These are phyloP conservation scores for Ophioninae sp. DNA, from an alignment of 2,888 invertebrate genomes.

Conservation along the genomic window DNA sequence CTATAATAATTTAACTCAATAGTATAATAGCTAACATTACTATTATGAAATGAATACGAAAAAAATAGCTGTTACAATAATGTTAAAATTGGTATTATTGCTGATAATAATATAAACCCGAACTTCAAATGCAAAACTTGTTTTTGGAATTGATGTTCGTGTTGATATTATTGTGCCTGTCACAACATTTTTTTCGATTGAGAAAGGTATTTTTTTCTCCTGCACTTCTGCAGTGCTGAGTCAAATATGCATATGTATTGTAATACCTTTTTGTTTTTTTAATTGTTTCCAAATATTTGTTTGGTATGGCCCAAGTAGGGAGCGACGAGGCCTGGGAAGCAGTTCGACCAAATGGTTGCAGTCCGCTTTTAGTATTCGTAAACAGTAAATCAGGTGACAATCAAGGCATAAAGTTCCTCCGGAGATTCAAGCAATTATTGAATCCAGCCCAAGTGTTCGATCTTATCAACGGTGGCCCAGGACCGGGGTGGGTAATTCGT, in stretches of 20 bases:
- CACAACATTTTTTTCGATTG: no score
- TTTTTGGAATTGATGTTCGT: no score
- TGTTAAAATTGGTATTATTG: no score
- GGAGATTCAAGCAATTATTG: constrained; percentile 95
- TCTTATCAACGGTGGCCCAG: constrained; percentile 91
- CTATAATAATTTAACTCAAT: no score
- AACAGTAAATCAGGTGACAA: constrained; percentile 99
- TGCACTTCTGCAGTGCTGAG: background rate
- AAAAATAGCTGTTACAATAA: no score
- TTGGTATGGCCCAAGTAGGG: constrained; percentile 66
- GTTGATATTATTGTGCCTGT: no score
- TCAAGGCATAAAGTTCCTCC: constrained; percentile 97
- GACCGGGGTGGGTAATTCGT: constrained; percentile 87
- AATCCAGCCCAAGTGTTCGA: constrained; percentile 99
- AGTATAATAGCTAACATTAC: no score
- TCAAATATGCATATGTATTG: constrained; percentile 17
- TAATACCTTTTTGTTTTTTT: constrained; percentile 17
- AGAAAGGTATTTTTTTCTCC: background rate
- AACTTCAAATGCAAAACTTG: no score
- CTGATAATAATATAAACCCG: no score
- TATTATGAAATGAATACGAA: no score
- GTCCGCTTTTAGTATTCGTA: constrained; percentile 96
- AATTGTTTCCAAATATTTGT: background rate
- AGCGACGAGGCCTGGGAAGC: constrained; percentile 97
- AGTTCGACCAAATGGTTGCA: constrained; percentile 84